Percentiles rank a stretch among this genome's conserved stretches.
phyloP scores from a whole-genome alignment of 2,797 vertebrate genomes.

The Triplophysa bombifrons region DNA sequence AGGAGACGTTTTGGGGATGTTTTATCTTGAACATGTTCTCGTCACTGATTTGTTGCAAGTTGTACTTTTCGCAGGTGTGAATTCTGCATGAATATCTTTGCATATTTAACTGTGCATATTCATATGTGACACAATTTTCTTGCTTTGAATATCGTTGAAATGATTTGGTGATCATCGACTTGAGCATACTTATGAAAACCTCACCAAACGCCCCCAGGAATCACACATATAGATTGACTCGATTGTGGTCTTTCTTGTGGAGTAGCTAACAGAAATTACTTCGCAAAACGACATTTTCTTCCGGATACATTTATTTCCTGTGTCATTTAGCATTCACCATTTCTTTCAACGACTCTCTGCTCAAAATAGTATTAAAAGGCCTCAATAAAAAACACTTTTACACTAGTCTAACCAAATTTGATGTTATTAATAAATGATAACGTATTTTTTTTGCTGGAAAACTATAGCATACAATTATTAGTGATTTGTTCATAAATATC shows the following conservation, averaged over 20 bases:
- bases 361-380: too few relatives aligned
- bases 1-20: constrained; percentile 41
- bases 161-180: too few relatives aligned
- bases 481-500: not conserved
- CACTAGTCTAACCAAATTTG: too few relatives aligned
- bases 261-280: too few relatives aligned
- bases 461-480: too few relatives aligned
- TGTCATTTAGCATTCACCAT: not conserved
- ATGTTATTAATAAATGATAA: too few relatives aligned
- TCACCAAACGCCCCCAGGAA: too few relatives aligned
- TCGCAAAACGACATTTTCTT: not conserved
- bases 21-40: constrained; percentile 47
- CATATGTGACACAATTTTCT: constrained; percentile 56
- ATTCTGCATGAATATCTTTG: constrained; percentile 61
- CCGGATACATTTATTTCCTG: not conserved
- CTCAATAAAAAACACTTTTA: too few relatives aligned
- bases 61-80: constrained; percentile 62
- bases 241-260: too few relatives aligned
- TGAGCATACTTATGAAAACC: too few relatives aligned
- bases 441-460: too few relatives aligned
- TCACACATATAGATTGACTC: too few relatives aligned
- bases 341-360: not conserved
- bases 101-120: constrained; percentile 65
- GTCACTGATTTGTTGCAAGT: constrained; percentile 52
- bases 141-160: constrained; percentile 52